phyloP scores from a whole-genome alignment of 2,797 vertebrate genomes.

The Hephaestus fuliginosus region DNA sequence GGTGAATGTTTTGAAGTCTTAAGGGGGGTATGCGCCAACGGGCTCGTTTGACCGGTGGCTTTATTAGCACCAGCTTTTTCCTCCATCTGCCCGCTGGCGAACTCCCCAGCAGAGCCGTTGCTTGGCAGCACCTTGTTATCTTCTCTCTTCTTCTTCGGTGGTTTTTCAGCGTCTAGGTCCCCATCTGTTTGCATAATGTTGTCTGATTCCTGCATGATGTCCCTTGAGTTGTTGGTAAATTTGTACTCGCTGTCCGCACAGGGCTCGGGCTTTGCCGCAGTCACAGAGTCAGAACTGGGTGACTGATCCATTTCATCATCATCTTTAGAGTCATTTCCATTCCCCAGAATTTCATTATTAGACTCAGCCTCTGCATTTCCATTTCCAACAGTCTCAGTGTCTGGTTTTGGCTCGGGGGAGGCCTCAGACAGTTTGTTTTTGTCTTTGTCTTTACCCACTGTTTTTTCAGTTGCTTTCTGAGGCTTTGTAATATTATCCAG shows the following conservation, averaged over 20 bases:
- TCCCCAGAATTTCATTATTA: conserved; percentile 57
- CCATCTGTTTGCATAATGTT: conserved; percentile 50
- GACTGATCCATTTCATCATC: conserved; percentile 80
- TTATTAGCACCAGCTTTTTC: conserved; percentile 51
- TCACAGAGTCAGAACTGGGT: conserved; percentile 44
- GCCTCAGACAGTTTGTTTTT: conserved; percentile 61
- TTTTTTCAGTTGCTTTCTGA: conserved; percentile 71
- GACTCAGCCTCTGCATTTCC: conserved; percentile 55
- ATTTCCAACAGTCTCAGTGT: conserved; percentile 59
- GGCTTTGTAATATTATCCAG: conserved; percentile 60
- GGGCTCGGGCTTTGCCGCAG: conserved; percentile 47
- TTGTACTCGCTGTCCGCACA: conserved; percentile 45
- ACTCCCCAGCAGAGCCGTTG: conserved; percentile 53
- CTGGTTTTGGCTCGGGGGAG: conserved; percentile 55
- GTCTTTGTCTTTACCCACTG: conserved; percentile 69
- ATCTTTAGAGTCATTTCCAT: conserved; percentile 66
- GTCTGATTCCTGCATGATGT: conserved; percentile 54
- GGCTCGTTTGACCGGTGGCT: conserved; percentile 57
- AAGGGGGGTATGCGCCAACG: conserved; percentile 56
- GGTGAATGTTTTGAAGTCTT: conserved; percentile 77
- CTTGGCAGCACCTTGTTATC: conserved; percentile 54
- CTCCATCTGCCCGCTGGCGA: conserved; percentile 45
- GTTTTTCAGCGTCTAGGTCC: conserved; percentile 69
- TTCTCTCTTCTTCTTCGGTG: conserved; percentile 77
- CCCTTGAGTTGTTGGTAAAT: conserved; percentile 36